Conservation (phyloP, 2,113 vertebrate genomes). For the Hemichromis elongatus region DNA sequence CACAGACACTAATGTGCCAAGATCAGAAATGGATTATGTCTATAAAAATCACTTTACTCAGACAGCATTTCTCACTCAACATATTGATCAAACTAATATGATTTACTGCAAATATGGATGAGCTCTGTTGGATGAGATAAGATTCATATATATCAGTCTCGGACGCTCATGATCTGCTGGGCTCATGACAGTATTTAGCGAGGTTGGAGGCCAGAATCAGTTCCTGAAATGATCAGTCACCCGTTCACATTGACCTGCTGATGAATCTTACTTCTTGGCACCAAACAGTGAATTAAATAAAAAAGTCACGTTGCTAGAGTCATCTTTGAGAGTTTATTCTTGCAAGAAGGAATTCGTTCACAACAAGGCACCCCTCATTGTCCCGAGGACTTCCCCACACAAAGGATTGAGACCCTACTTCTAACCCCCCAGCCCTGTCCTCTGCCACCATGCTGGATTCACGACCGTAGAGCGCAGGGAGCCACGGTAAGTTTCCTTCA, state of each 20-base stretch:
- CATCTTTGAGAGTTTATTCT: not conserved
- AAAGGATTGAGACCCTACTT: not conserved
- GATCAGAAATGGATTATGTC: rapidly evolving
- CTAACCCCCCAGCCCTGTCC: not conserved
- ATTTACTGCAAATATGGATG: too few species aligned
- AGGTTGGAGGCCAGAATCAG: rapidly evolving
- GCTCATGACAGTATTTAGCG: rapidly evolving
- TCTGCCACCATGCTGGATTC: too few species aligned
- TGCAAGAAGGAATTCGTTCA: not conserved
- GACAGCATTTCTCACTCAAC: too few species aligned
- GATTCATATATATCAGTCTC: too few species aligned
- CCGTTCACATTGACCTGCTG: not conserved
- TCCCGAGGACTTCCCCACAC: not conserved
- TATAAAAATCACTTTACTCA: not conserved
- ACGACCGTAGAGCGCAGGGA: too few species aligned
- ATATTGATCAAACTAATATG: too few species aligned
- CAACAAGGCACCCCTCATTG: not conserved
- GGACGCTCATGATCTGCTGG: not conserved
- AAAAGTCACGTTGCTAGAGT: not conserved
- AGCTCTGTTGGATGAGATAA: too few species aligned
- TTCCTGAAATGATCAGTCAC: not conserved
- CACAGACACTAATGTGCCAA: not conserved
- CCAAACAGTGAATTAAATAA: not conserved
- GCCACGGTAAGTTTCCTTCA: too few species aligned
- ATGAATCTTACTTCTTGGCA: not conserved